Evolutionary conservation across 1,140 invertebrate species (phyloP).

Genomic region (Euwallacea similis): DNA sequence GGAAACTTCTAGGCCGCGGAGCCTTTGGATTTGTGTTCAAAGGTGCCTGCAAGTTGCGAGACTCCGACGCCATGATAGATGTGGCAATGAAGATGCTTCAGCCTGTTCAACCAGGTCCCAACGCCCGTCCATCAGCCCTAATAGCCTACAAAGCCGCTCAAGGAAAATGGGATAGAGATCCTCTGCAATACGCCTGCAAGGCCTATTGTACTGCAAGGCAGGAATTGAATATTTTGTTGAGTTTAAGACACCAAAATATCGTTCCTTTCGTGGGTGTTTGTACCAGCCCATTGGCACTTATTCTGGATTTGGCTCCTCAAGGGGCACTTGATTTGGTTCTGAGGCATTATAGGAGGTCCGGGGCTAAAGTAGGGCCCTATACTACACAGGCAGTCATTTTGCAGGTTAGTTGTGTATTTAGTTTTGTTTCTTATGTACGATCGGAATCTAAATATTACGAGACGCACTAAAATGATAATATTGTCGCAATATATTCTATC

Average conservation of each 20-base stretch:
- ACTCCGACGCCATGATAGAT: slow-evolving; percentile 62
- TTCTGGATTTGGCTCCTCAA: slow-evolving; percentile 88
- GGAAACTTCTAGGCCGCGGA: slow-evolving; percentile 86
- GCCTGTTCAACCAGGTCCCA: slow-evolving; percentile 84
- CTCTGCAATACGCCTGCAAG: slow-evolving; percentile 86
- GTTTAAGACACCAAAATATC: slow-evolving; percentile 87
- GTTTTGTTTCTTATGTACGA: background rate
- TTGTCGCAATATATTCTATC: no score
- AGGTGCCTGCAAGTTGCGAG: slow-evolving; percentile 70
- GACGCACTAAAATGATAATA: no score
- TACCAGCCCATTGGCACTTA: slow-evolving; percentile 84
- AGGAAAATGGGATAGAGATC: slow-evolving; percentile 90
- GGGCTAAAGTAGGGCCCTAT: slow-evolving; percentile 76
- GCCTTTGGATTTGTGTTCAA: slow-evolving; percentile 97
- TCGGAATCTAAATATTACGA: no score
- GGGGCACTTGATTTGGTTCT: slow-evolving; percentile 85
- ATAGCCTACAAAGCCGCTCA: slow-evolving; percentile 79
- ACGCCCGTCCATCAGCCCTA: slow-evolving; percentile 71
- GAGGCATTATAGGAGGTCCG: slow-evolving; percentile 79
- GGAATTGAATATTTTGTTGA: slow-evolving; percentile 87
- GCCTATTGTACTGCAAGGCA: slow-evolving; percentile 94
- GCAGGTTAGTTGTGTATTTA: slow-evolving; percentile 61
- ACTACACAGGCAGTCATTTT: slow-evolving; percentile 84
- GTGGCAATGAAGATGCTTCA: slow-evolving; percentile 97
- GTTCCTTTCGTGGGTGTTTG: slow-evolving; percentile 89